Base-by-base conservation (phyloP, 1,140 invertebrate genomes). In the Pseudachorutes palmiensis region DNA sequence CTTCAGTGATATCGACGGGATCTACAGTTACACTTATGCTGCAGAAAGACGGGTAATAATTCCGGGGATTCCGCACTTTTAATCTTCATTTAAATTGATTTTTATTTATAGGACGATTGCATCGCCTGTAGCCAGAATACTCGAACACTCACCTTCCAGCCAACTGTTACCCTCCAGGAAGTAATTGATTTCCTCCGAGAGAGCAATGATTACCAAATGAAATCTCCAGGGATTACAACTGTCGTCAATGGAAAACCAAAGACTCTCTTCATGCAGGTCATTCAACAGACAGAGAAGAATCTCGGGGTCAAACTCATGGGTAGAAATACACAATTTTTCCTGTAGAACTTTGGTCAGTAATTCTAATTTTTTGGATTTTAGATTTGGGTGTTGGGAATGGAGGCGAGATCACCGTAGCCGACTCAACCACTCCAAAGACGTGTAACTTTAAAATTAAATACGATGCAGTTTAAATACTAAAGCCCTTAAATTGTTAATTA, bases 11-110 rank as follows among this genome's bases (percentile, higher is more conserved):
- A 82, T 91, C 0, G 93, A 98, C 76, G 96, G 96, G 14, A 91
- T 98, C 62, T 98, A 98, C 76, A 92, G 93, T 0, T 97, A 94
- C 75, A 94, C 92, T 32, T 98, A 97, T 78, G 88, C 91, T 79
- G 90, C 93, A 0, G 94, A 97, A 75, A 89, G 84, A 74, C 84
- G 84, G 76, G 82, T 83, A 70, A 69, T 60, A 78, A 72, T 62
- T 70, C 24, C 32, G 28, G 1, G 28, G 51, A 30, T 66, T 14
- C 58, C 3, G 22, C 36, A 51, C 41, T 14, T 65, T 41, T 59
- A 41, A 9, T 26, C 28, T n/a, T 19, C 30, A 48, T 31, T 69
- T 30, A 26, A 19, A 19, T 22, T 29, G 26, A 45, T 36, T 22
- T 22, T 67, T 9, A 28, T 49, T 58, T 69, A 32, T 87, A 91